Evolutionary conservation across 2,888 invertebrate species (phyloP).

Genomic region (Drosophila koepferae): DNA sequence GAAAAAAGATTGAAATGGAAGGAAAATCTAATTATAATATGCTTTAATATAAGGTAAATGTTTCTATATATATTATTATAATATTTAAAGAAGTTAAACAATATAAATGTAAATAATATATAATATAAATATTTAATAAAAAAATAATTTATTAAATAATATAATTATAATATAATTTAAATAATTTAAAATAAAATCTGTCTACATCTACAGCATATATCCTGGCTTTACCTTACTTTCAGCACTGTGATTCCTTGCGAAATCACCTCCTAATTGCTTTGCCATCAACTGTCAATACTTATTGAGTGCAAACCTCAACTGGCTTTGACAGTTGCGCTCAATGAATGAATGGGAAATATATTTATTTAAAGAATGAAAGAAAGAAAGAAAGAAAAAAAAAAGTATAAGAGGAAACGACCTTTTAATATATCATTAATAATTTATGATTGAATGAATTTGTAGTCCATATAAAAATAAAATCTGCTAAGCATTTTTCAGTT

Average conservation of each 20-base stretch:
- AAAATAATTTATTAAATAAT: too few relatives aligned
- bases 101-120: too few relatives aligned
- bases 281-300: conserved; percentile 37
- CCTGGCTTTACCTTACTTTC: background rate
- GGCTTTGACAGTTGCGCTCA: conserved; percentile 53
- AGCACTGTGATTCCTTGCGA: background rate
- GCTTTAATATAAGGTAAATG: background rate
- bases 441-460: conserved; percentile 62
- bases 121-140: too few relatives aligned
- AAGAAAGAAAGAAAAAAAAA: background rate
- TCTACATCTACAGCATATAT: background rate
- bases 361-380: conserved; percentile 16
- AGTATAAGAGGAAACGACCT: conserved; percentile 9
- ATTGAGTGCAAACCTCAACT: conserved; percentile 28
- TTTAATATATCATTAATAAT: conserved; percentile 76
- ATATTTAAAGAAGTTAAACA: too few relatives aligned
- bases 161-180: too few relatives aligned
- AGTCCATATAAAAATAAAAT: conserved; percentile 12
- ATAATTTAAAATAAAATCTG: too few relatives aligned
- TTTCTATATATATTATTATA: background rate
- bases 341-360: conserved; percentile 28
- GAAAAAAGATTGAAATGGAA: background rate
- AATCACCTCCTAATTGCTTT: conserved; percentile 39
- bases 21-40: background rate
- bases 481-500: conserved; percentile 48